These are phyloP conservation scores for Leptestheria dahalacensis DNA, from an alignment of 1,140 invertebrate genomes.

Conservation along the genomic window DNA sequence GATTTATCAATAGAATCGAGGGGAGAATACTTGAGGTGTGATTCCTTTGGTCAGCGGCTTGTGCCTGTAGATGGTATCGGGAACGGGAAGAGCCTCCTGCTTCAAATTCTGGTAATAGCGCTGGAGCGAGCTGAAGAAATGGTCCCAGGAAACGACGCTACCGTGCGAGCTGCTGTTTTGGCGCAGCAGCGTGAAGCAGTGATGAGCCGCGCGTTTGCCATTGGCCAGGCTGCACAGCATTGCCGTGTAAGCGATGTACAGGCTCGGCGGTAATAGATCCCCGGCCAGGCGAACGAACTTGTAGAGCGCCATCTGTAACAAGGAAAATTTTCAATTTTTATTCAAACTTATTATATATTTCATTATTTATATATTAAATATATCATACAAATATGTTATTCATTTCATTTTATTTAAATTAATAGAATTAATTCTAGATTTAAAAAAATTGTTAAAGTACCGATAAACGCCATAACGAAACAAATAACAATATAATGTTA, in stretches of 20 bases:
- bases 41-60: constrained; percentile 43
- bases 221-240: constrained; percentile 71
- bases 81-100: constrained; percentile 43
- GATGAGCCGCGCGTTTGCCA: constrained; percentile 49
- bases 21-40: constrained; percentile 37
- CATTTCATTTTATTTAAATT: no score
- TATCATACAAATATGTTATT: no score
- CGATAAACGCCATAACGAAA: background rate
- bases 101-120: constrained; percentile 49
- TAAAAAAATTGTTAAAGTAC: no score
- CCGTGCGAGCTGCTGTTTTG: constrained; percentile 38
- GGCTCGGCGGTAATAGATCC: constrained; percentile 62
- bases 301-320: constrained; percentile 53
- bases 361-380: no score
- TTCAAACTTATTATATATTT: no score
- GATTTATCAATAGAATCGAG: no score
- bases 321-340: no score
- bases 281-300: constrained; percentile 81
- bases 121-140: constrained; percentile 70
- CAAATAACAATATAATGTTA: background rate
- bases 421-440: no score
- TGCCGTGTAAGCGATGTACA: constrained; percentile 73
- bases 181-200: constrained; percentile 75
- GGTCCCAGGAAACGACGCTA: constrained; percentile 59
- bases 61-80: constrained; percentile 44